Evolutionary conservation across 1,140 invertebrate genomes (phyloP).

Genomic region (Diachasmimorpha longicaudata): DNA sequence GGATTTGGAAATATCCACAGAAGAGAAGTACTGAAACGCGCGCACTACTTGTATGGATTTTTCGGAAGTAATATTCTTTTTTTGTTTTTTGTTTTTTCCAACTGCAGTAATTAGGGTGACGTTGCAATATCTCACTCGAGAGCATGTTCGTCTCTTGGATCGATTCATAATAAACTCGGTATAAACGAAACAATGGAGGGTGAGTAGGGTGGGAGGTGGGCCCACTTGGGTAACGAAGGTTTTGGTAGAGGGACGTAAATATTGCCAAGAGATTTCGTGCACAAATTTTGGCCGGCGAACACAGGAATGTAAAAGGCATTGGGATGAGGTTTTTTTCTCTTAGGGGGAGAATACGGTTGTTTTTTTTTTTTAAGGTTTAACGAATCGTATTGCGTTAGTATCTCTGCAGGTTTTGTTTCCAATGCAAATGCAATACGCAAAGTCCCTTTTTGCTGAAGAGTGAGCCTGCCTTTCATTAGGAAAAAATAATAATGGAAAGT

Average conservation of each 20-base stretch:
- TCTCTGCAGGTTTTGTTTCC: slow-evolving; percentile 43
- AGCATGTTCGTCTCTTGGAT: slow-evolving; percentile 1
- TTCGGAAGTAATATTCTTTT: not conserved
- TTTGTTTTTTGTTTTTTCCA: not conserved
- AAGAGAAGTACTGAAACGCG: not conserved
- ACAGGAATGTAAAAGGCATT: not conserved
- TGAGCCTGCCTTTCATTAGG: not conserved
- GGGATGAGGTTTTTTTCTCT: not conserved
- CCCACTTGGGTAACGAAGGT: not conserved
- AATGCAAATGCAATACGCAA: slow-evolving; percentile 28
- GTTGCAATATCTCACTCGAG: slow-evolving; percentile 1
- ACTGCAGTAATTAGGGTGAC: not conserved
- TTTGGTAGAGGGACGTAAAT: slow-evolving; percentile 7
- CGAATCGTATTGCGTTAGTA: slow-evolving; percentile 42
- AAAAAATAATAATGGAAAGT: slow-evolving; percentile 41
- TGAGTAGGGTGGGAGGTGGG: not conserved
- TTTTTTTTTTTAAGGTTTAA: not conserved
- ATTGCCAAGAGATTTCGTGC: slow-evolving; percentile 2
- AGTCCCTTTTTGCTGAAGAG: not conserved
- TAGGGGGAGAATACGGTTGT: not conserved
- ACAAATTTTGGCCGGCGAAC: not conserved
- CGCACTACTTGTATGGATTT: not conserved
- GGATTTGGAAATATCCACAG: not conserved
- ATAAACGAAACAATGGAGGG: not conserved
- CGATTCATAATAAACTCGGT: slow-evolving; percentile 21